Conservation (phyloP, 2,113 vertebrate species). For the Petaurus breviceps region DNA sequence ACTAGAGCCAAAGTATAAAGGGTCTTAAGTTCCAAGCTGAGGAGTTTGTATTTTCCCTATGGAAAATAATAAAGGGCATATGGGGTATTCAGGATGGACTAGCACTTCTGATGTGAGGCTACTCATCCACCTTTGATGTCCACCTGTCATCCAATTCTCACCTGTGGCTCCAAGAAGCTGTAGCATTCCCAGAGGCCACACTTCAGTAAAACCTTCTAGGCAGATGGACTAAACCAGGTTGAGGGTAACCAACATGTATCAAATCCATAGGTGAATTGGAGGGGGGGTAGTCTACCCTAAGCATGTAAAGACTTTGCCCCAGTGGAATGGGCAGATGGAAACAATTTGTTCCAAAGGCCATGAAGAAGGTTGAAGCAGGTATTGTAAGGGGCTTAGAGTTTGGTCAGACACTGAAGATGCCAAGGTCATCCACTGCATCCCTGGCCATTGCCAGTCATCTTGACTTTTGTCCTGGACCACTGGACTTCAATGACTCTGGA, state of each 20-base stretch:
- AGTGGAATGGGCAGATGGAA: background rate
- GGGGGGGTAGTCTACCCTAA: background rate
- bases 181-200: background rate
- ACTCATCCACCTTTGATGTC: background rate
- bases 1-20: background rate
- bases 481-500: background rate
- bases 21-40: background rate
- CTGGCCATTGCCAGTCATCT: background rate
- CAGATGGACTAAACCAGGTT: too few relatives aligned
- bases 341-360: background rate
- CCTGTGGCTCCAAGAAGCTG: background rate
- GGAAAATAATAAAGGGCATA: background rate
- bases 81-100: too few relatives aligned
- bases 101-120: background rate
- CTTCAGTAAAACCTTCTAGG: too few relatives aligned
- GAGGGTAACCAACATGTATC: background rate
- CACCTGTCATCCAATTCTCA: background rate
- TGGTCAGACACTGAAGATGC: background rate
- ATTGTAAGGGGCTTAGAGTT: background rate
- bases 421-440: background rate
- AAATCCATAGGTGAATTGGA: background rate
- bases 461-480: background rate
- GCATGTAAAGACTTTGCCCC: background rate
- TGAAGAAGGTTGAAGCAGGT: background rate
- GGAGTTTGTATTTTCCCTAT: background rate